Evolutionary conservation across 2,797 vertebrate genomes (phyloP).

Genomic region (Phaenicophaeus curvirostris): DNA sequence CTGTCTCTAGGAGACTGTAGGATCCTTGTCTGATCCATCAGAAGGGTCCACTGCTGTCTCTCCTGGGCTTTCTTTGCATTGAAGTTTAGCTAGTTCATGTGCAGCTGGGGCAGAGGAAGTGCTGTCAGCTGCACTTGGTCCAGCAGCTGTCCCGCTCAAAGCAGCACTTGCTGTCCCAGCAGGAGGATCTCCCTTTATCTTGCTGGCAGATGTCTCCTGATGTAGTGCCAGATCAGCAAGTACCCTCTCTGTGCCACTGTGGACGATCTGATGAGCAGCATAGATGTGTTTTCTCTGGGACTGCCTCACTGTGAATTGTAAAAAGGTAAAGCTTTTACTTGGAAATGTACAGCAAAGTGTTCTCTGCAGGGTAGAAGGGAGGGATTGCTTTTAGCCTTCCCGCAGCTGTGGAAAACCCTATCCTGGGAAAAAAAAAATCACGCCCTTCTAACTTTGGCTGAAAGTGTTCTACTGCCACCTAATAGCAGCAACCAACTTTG

Average conservation of each 20-base stretch:
- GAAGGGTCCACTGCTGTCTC: neutral
- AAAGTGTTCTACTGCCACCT: conserved; percentile 63
- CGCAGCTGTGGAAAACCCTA: conserved; percentile 8
- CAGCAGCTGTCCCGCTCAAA: neutral
- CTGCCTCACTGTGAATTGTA: conserved; percentile 80
- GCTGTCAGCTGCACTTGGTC: neutral
- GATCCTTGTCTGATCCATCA: neutral
- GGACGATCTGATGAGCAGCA: conserved; percentile 85
- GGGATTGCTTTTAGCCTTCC: neutral
- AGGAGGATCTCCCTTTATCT: neutral
- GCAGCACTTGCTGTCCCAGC: neutral
- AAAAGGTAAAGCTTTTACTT: conserved; percentile 48
- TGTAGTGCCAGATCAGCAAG: neutral
- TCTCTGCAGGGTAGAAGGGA: neutral
- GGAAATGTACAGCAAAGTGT: neutral
- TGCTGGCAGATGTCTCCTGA: neutral
- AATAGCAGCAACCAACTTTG: conserved; percentile 54
- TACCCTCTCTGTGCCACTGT: conserved; percentile 45
- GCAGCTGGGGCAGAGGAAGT: neutral
- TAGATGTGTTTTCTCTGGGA: conserved; percentile 86
- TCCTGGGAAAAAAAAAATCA: neutral
- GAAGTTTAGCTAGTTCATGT: rapidly evolving
- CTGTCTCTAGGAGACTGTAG: neutral
- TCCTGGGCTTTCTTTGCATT: neutral
- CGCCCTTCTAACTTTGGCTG: conserved; percentile 1